Evolutionary conservation across 2,888 invertebrate genomes (phyloP), one percentile per base, ranked within the genome.

Genomic region (Pristionchus arcanus): DNA sequence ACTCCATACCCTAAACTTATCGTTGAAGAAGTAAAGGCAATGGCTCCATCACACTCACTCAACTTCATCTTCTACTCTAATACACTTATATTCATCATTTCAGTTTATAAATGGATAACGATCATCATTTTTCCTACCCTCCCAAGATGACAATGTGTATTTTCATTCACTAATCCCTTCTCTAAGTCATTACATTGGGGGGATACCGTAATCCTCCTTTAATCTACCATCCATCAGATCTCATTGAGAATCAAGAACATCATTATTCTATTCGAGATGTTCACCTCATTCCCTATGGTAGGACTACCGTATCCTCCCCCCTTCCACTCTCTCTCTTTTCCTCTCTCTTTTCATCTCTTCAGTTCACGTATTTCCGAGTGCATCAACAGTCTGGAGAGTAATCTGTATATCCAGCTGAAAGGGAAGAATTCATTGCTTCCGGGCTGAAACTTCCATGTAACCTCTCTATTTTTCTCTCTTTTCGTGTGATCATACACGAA

Each of bases 301-400:
- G 0, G 25, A 49, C 81, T 53, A 49, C 28, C 81, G 21, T 49
- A 53, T 49, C n/a, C 81, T 25, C 42, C 81, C 19, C 9, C 68
- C 13, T 81, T 11, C 4, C 77, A 34, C 34, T 21, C 37, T 31
- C 19, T 81, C 81, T 3, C 25, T 28, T 11, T 28, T 3, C 49
- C 81, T 25, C 21, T 28, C 21, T 28, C 13, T 81, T 1, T 13
- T 19, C 34, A n/a, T 53, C 21, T n/a, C n/a, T 81, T 49, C 71
- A 34, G 31, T 34, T 71, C 71, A 59, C 59, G 71, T 34, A 19
- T 71, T 21, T 2, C 9, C 71, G 31, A 31, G 16, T 71, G 16
- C 71, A 31, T 71, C 71, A 28, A 71, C 71, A 71, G 71, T 71
- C 71, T 71, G 31, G 13, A 71, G 71, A 71, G 71, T 71, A 71